Evolutionary conservation across 2,888 invertebrate species (phyloP).

Genomic region (Epistrophe eligans): DNA sequence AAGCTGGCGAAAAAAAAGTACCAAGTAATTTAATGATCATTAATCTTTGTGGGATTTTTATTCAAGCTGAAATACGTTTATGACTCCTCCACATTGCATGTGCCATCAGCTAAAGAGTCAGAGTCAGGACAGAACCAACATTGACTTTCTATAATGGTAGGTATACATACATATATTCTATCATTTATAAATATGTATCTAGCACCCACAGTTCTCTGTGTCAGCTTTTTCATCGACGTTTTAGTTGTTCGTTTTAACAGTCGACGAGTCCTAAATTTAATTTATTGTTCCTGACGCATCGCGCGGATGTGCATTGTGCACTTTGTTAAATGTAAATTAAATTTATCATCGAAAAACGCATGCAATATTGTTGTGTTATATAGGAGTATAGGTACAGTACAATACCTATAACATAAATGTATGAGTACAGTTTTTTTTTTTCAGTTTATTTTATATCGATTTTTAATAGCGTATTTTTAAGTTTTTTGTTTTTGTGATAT

Average conservation of each 20-base stretch:
- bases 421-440: constrained; percentile 27
- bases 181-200: background rate
- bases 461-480: too few relatives aligned
- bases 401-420: background rate
- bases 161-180: background rate
- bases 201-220: background rate
- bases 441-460: background rate
- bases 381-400: background rate
- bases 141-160: constrained; percentile 13
- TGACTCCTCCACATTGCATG: constrained; percentile 29
- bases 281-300: constrained; percentile 70
- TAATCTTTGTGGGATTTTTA: constrained; percentile 66
- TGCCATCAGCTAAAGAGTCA: constrained; percentile 19
- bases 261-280: constrained; percentile 70
- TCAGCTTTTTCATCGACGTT: constrained; percentile 40
- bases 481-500: too few relatives aligned
- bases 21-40: constrained; percentile 74
- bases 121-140: background rate
- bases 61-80: constrained; percentile 54
- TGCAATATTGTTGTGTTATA: constrained; percentile 26
- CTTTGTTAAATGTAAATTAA: constrained; percentile 74
- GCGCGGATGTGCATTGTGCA: constrained; percentile 68
- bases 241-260: constrained; percentile 55
- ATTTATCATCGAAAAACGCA: constrained; percentile 62
- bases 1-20: constrained; percentile 27